These are phyloP conservation scores for Drosophila albomicans DNA, from an alignment of 1,140 invertebrate species.

Conservation along the genomic window DNA sequence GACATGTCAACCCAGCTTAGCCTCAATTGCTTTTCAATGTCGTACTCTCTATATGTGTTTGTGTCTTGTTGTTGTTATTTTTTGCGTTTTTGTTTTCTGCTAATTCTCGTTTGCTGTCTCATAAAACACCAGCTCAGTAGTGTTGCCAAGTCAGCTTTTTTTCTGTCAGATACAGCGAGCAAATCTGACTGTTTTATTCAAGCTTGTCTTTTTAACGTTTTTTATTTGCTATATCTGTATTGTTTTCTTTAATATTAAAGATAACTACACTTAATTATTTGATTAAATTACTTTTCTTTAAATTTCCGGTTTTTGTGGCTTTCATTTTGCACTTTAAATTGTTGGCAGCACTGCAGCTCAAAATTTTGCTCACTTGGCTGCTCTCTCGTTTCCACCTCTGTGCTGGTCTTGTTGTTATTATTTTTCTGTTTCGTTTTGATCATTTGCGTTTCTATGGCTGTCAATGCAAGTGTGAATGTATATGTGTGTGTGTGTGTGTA, in stretches of 20 bases:
- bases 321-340: too few relatives aligned
- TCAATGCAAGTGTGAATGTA: neutral
- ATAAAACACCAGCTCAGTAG: slow-evolving; percentile 16
- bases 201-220: too few relatives aligned
- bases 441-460: slow-evolving; percentile 3
- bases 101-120: neutral
- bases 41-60: slow-evolving; percentile 9
- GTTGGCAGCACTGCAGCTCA: too few relatives aligned
- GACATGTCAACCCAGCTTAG: slow-evolving; percentile 27
- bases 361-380: slow-evolving; percentile 16
- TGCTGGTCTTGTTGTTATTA: slow-evolving; percentile 27
- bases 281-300: too few relatives aligned
- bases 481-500: slow-evolving; percentile 2
- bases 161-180: too few relatives aligned
- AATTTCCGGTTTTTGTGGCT: too few relatives aligned
- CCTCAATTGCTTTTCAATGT: slow-evolving; percentile 49
- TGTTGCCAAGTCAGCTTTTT: too few relatives aligned
- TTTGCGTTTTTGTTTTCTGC: slow-evolving; percentile 2
- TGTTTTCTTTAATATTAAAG: too few relatives aligned
- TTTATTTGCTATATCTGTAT: too few relatives aligned
- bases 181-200: too few relatives aligned
- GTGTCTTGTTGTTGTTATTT: slow-evolving; percentile 22
- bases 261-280: too few relatives aligned
- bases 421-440: slow-evolving; percentile 24
- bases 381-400: slow-evolving; percentile 16